A percentile compares a stretch with the other conserved stretches of the same genome.
Conservation (phyloP, 2,888 invertebrate species). For the Helicoverpa assulta region DNA sequence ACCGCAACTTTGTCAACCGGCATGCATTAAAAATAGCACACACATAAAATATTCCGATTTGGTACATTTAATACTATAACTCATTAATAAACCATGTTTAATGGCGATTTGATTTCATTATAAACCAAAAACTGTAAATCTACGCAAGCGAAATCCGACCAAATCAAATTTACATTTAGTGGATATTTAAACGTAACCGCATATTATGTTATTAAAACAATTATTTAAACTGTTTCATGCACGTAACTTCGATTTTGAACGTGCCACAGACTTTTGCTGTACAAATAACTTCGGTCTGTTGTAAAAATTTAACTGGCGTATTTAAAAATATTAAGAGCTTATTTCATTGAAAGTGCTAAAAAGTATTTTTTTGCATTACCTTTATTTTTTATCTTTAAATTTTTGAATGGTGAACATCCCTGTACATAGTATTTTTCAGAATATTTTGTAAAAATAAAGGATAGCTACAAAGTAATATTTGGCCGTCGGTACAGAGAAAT, state of each 20-base stretch:
- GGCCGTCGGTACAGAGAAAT: neutral
- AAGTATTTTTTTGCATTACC: too few relatives aligned
- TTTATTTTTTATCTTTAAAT: too few relatives aligned
- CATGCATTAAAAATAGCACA: slow-evolving; percentile 38
- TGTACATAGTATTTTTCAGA: too few relatives aligned
- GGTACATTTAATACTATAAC: slow-evolving; percentile 43
- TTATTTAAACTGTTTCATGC: slow-evolving; percentile 50
- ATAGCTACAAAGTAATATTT: too few relatives aligned
- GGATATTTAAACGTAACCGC: slow-evolving; percentile 64
- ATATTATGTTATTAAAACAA: slow-evolving; percentile 59
- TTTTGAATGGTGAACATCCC: too few relatives aligned
- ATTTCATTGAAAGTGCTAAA: too few relatives aligned
- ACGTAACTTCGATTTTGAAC: slow-evolving; percentile 30
- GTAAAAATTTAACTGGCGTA: too few relatives aligned
- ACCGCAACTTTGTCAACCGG: slow-evolving; percentile 25
- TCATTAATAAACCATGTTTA: slow-evolving; percentile 63
- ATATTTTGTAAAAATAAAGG: too few relatives aligned
- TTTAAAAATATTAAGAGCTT: too few relatives aligned
- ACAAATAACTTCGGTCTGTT: neutral
- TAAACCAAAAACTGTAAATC: slow-evolving; percentile 66
- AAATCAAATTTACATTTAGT: slow-evolving; percentile 69
- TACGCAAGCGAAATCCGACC: slow-evolving; percentile 65
- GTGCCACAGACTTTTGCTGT: neutral
- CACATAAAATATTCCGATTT: slow-evolving; percentile 27
- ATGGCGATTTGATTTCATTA: slow-evolving; percentile 69